phyloP scores from a whole-genome alignment of 2,797 vertebrate genomes.

The Phalloptychus januarius region DNA sequence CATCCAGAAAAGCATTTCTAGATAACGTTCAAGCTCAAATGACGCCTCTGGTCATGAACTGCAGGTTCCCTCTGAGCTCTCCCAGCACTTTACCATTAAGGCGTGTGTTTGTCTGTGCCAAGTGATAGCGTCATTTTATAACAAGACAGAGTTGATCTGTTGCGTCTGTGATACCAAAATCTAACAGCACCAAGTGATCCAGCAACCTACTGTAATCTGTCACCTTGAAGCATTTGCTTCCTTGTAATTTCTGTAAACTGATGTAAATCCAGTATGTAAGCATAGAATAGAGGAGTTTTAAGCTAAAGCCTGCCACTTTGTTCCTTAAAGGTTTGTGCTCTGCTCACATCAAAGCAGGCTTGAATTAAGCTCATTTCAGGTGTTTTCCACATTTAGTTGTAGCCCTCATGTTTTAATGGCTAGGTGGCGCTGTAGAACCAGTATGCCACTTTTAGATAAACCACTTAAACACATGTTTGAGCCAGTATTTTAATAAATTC shows the following conservation, averaged over 20 bases:
- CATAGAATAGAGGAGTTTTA: conserved; percentile 12
- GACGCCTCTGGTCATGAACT: conserved; percentile 59
- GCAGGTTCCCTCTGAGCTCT: conserved; percentile 56
- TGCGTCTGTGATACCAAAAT: conserved; percentile 39
- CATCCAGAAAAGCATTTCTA: conserved; percentile 26
- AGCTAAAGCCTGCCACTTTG: conserved; percentile 57
- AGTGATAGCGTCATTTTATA: conserved; percentile 68
- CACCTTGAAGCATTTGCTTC: conserved; percentile 40
- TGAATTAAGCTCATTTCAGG: conserved; percentile 16
- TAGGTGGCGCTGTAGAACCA: conserved; percentile 44
- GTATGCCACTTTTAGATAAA: neutral
- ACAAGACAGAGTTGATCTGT: conserved; percentile 39
- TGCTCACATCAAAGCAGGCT: conserved; percentile 20
- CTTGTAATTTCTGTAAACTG: conserved; percentile 19
- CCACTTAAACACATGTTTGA: conserved; percentile 29
- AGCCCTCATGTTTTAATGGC: conserved; percentile 24
- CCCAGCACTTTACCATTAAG: conserved; percentile 80
- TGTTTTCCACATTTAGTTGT: conserved; percentile 24
- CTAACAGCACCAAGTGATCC: conserved; percentile 40
- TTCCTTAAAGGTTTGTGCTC: conserved; percentile 33
- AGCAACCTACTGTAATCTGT: conserved; percentile 41
- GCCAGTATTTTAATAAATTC: conserved; percentile 48
- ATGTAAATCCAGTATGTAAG: conserved; percentile 6
- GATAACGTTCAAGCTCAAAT: conserved; percentile 60
- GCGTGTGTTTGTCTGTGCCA: conserved; percentile 74